Evolutionary conservation across 2,797 vertebrate species (phyloP), one percentile per base, ranked within the genome.

Genomic region (Sebastes dallii): DNA sequence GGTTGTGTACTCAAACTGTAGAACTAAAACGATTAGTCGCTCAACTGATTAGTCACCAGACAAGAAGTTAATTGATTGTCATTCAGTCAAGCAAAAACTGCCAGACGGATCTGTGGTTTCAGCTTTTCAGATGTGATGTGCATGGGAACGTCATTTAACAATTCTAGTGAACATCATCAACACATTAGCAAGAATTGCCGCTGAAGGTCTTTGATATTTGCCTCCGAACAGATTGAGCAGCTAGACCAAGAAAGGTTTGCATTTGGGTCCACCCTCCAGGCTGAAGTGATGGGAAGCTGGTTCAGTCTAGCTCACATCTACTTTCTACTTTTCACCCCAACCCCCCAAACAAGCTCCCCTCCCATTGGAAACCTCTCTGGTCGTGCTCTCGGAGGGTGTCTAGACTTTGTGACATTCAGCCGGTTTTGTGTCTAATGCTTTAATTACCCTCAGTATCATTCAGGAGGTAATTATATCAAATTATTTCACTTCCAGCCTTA

Each of bases 141-240:
- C 42, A 46, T 46, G 42, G 42, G 42, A 46, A 46, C 14, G 12
- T 39, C 36, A 39, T 39, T 39, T 39, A 39, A 39, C 36, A 39
- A 39, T 39, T 39, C 42, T 4, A 84, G 86, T 78, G 85, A 85
- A 66, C 42, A 50, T 66, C 46, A 58, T 56, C 56, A 1, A 24
- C 61, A 52, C 46, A 69, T 81, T 81, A 77, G 67, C 50, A 52
- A 56, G 67, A 81, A 75, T 85, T 84, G 24, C 80, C 82, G 29
- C 74, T 61, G 75, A 75, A 81, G 79, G 85, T 86, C 81, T 84
- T 88, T 90, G 77, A 90, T 91, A 90, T 20, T 79, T 71, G 25
- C 58, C 59, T 81, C 68, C 62, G 65, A 89, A 75, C 86, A 82
- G 89, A 87, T 84, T 88, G 87, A 86, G n/a, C n/a, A 77, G 67